Base-by-base conservation (phyloP, 2,113 vertebrate species). In the Dolichallabes microphthalmus region DNA sequence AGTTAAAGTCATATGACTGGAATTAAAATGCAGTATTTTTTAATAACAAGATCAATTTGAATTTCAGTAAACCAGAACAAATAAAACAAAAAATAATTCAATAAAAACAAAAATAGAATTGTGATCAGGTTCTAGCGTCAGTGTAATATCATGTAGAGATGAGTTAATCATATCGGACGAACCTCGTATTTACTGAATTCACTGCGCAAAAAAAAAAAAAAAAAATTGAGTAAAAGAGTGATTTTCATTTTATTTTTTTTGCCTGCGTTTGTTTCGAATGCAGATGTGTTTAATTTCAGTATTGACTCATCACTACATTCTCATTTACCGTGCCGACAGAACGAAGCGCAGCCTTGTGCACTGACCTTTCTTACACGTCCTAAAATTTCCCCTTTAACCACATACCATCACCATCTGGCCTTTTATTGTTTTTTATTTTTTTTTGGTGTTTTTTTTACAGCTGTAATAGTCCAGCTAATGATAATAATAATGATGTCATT, bases 401-500 rank as follows among this genome's bases (percentile, higher is more conserved):
- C 75, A 35, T 22, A 73, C 73, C 68, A 55, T 35, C 45, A 27
- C 19, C 66, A 75, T 77, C 64, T 87, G 74, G 63, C 14, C 20
- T 35, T 45, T 82, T 73, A 57, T 53, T 76, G 17, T 27, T 20
- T 27, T 2, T 4, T 69, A 35, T 32, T 22, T 75, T 64, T 15
- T 3, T 66, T 52, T 6, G 52, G 4, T n/a, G 14, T 17, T 27
- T 39, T 53, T 39, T 35, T 53, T 77, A 85, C 85, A 90, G 57
- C 86, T 88, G 85, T 69, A 82, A 77, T 27, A 32, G 76, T 74
- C 64, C 39, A 80, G 35, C 64, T 87, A 27, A 81, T 55, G 73
- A 79, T 68, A 27, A 81, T 55, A 69, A 79, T 68, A 82, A 61
- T 75, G 85, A 50, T 87, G 35, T 91, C 78, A 79, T 27, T 68